Conservation (phyloP, 1,140 invertebrate genomes). For the Drosophila melanica region DNA sequence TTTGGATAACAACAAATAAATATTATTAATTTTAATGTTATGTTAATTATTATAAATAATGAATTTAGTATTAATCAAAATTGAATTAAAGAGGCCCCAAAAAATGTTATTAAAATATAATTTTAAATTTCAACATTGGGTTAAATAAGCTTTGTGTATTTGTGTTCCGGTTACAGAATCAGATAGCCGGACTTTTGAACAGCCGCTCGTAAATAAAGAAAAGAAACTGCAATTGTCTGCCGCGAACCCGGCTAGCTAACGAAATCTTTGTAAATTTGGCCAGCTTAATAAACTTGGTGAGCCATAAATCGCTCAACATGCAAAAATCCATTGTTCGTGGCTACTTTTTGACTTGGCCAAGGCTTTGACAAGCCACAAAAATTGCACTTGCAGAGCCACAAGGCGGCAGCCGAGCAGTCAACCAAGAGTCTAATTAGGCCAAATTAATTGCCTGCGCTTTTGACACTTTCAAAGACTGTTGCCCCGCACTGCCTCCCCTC, state of each 20-base stretch:
- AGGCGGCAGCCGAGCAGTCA: conserved; percentile 54
- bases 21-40: no score
- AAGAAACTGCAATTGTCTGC: conserved; percentile 2
- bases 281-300: conserved; percentile 46
- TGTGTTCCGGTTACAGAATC: no score
- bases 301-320: conserved; percentile 76
- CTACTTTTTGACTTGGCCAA: conserved; percentile 46
- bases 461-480: conserved; percentile 74
- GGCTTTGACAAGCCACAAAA: conserved; percentile 63
- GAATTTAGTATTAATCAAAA: no score
- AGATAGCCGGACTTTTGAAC: no score
- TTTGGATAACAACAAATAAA: no score
- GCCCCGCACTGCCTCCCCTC: conserved; percentile 8
- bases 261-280: conserved; percentile 28
- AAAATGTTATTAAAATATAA: no score
- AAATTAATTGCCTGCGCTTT: conserved; percentile 81
- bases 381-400: conserved; percentile 53
- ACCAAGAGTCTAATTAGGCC: conserved; percentile 76
- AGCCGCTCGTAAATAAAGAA: conserved; percentile 22
- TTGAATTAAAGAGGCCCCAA: no score
- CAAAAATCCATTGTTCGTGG: conserved; percentile 61
- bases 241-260: neutral
- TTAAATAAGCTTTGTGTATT: no score
- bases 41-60: no score
- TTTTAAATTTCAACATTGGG: no score